Evolutionary conservation across 2,797 vertebrate species (phyloP).

Genomic region (Aplochiton taeniatus): DNA sequence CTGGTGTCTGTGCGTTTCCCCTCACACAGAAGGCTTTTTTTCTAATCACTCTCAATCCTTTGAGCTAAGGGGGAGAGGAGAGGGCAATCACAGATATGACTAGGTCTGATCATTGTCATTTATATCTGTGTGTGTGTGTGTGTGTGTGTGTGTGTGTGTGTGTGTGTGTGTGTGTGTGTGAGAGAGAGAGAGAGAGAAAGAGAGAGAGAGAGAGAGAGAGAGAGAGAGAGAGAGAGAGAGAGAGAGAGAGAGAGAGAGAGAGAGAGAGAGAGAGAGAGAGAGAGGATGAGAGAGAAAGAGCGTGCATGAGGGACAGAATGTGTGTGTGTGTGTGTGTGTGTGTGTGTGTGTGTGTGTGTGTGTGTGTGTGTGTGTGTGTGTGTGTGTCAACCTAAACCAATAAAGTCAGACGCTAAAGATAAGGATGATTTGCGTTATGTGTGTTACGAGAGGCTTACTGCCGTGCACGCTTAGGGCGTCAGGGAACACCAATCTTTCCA

Average conservation of each 20-base stretch:
- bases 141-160: slow-evolving; percentile 2
- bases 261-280: neutral
- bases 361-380: neutral
- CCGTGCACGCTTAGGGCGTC: no score
- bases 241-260: neutral
- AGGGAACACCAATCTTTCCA: no score
- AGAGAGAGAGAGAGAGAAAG: neutral
- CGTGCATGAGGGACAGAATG: no score
- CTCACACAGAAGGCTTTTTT: neutral
- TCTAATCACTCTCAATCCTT: neutral
- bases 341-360: neutral
- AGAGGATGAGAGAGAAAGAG: no score
- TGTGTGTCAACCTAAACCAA: no score
- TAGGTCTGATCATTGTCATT: neutral
- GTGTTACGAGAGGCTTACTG: no score
- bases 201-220: neutral
- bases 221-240: neutral
- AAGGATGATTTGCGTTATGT: no score
- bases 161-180: neutral
- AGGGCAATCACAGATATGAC: neutral
- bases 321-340: slow-evolving; percentile 3
- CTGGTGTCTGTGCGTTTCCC: no score
- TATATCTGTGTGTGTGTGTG: slow-evolving; percentile 1
- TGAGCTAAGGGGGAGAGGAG: neutral
- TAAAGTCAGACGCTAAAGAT: no score